Base-by-base conservation (phyloP, 2,888 invertebrate genomes). In the Nomada fucata region DNA sequence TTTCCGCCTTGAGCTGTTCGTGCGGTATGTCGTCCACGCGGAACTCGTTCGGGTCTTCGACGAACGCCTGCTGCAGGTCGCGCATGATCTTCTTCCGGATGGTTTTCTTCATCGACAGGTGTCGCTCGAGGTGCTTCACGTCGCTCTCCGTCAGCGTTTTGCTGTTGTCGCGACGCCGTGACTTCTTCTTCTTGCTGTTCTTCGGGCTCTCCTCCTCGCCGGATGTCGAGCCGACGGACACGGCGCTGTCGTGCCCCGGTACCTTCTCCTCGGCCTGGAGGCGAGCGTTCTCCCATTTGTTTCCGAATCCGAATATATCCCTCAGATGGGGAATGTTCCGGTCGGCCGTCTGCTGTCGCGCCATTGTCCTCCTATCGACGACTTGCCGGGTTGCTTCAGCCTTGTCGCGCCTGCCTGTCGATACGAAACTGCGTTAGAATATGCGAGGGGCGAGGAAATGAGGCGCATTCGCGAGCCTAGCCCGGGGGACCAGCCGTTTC, bases 61-160 rank as follows among this genome's bases (percentile, higher is more conserved):
- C 96, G 93, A 96, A 96, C 60, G 96, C 96, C 92, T 97, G 97
- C 91, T 97, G 96, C 88, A 97, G 95, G 93, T 97, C 97, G 50
- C 97, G 95, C 97, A 97, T 97, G 92, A 97, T 97, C 94, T 97
- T 97, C 94, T 97, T 97, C 88, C 97, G 94, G 88, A 97, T 97
- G 23, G 97, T 97, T 93, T 97, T 97, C 94, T 97, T 97, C 97
- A 97, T 97, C 92, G 97, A 97, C 90, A 97, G 95, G 93, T 97
- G 97, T 88, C 97, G 94, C 91, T 97, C 97, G 59, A 97, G 94
- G 26, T 97, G 97, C 90, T 96, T 96, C 60, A 96, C 96, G 92
- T 96, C 96, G 69, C 95, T 96, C 90, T 96, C 96, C 18, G 95
- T 94, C 88, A 95, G 94, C 2, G 95, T 95, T 91, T 96, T 96